These are phyloP conservation scores for Varanus komodoensis DNA, from an alignment of 2,113 vertebrate genomes.

Conservation along the genomic window DNA sequence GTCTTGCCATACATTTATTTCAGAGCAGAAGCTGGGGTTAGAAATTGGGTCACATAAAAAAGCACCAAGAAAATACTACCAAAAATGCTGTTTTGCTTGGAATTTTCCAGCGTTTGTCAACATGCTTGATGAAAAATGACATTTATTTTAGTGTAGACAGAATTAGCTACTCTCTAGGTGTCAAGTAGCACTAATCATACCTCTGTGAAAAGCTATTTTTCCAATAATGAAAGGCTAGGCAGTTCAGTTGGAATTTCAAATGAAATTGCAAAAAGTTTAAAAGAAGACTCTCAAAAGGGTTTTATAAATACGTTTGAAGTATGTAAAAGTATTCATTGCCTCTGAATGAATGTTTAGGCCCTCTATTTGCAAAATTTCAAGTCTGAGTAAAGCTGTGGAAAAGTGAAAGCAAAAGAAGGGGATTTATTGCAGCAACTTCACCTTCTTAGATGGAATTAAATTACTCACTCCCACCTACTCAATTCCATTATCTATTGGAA, in stretches of 20 bases:
- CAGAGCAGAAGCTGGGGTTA: not conserved
- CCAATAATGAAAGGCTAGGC: conserved; percentile 33
- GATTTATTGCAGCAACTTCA: conserved; percentile 54
- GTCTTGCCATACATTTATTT: not conserved
- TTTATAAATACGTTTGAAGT: conserved; percentile 45
- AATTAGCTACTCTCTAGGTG: conserved; percentile 39
- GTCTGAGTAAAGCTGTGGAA: conserved; percentile 39
- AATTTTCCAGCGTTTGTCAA: conserved; percentile 47
- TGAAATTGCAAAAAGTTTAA: conserved; percentile 40
- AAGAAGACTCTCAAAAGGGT: conserved; percentile 50
- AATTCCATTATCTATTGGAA: conserved; percentile 20
- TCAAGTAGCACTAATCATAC: conserved; percentile 23
- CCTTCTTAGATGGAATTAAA: conserved; percentile 32
- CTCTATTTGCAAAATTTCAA: conserved; percentile 53
- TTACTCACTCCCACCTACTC: conserved; percentile 8
- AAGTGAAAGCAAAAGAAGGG: conserved; percentile 49
- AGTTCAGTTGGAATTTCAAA: conserved; percentile 38
- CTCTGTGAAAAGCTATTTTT: conserved; percentile 21
- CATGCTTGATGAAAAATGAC: conserved; percentile 21
- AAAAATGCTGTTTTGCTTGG: conserved; percentile 3
- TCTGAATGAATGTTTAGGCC: conserved; percentile 58
- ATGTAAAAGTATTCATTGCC: conserved; percentile 48
- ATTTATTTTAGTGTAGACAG: not conserved
- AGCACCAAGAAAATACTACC: conserved; percentile 21
- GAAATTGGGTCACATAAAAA: not conserved